Evolutionary conservation across 2,797 vertebrate species (phyloP).

Genomic region (Rhodeus uyekii): DNA sequence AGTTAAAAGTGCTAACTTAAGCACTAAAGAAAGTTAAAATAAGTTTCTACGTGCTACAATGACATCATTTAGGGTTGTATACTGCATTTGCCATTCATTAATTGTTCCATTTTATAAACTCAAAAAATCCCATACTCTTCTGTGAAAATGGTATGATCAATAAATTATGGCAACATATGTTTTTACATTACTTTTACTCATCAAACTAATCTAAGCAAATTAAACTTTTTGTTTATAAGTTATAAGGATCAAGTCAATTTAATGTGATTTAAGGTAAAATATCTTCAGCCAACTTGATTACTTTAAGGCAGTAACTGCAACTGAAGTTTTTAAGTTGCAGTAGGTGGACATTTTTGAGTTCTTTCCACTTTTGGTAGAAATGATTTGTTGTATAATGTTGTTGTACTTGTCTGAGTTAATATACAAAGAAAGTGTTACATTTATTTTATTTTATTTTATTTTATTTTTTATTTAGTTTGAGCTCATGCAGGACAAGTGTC

Average conservation of each 20-base stretch:
- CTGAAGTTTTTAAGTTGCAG: neutral
- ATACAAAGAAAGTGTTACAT: too few relatives aligned
- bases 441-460: too few relatives aligned
- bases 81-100: too few relatives aligned
- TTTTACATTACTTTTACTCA: neutral
- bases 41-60: neutral
- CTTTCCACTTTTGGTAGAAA: neutral
- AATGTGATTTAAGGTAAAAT: neutral
- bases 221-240: neutral
- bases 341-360: rapidly evolving
- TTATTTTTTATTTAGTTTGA: neutral
- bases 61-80: neutral
- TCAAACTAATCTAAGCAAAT: neutral
- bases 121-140: neutral
- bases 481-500: neutral
- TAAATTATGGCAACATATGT: neutral
- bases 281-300: neutral
- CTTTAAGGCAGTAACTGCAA: neutral
- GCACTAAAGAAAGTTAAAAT: neutral
- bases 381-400: neutral
- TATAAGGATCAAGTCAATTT: neutral
- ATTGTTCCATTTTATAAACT: neutral
- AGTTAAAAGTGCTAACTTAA: neutral
- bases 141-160: neutral
- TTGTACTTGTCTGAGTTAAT: too few relatives aligned